A percentile compares a stretch with the other conserved stretches of the same genome.
Evolutionary conservation across 2,113 vertebrate species (phyloP).

Genomic region (Terrapene triunguis): DNA sequence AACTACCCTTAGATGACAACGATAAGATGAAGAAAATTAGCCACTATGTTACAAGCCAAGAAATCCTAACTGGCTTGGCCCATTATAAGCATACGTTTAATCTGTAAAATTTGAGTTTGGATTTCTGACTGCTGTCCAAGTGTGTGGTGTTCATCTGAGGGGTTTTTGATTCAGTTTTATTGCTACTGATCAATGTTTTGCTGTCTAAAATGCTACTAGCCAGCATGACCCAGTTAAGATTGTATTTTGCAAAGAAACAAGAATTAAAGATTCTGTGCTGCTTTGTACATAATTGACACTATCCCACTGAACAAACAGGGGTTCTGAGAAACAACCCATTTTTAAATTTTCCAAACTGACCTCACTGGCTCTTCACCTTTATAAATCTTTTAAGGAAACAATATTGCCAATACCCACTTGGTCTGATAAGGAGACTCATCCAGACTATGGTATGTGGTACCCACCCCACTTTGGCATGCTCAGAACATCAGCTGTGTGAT

Average conservation of each 20-base stretch:
- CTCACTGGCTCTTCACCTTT: neutral
- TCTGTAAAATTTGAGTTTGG: neutral
- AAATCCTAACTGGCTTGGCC: neutral
- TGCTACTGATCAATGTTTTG: neutral
- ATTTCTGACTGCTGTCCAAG: neutral
- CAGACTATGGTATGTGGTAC: neutral
- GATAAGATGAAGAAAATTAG: neutral
- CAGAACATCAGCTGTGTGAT: neutral
- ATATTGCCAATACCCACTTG: neutral
- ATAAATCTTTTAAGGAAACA: neutral
- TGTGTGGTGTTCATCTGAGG: neutral
- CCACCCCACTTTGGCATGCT: neutral
- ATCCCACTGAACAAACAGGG: neutral
- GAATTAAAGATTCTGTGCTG: fast-evolving
- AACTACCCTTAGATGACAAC: fast-evolving
- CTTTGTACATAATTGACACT: neutral
- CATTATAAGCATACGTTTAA: neutral
- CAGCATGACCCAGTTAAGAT: neutral
- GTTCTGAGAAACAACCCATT: neutral
- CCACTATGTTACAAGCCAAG: neutral
- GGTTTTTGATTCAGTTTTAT: neutral
- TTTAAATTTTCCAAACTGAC: neutral
- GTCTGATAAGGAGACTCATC: neutral
- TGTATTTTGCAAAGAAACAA: fast-evolving
- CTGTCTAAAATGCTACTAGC: neutral